Evolutionary conservation across 1,140 invertebrate species (phyloP), one percentile per base, ranked within the genome.

Genomic region (Globodera rostochiensis): DNA sequence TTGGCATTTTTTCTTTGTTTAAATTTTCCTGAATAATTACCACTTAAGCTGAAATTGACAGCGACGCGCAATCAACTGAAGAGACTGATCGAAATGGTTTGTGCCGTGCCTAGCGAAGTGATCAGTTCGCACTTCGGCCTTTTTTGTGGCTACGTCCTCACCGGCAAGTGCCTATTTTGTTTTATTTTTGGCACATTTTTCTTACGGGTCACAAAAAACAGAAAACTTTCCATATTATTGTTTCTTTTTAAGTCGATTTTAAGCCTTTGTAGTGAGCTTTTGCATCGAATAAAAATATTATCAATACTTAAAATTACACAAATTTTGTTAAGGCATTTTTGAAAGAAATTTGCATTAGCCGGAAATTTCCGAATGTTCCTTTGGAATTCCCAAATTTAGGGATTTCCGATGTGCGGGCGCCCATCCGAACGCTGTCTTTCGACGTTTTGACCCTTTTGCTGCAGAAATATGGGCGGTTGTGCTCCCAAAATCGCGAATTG

Each of bases 121-220:
- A 49, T 78, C 49, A 78, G 70, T 21, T 78, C 77, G n/a, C 64
- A 78, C 45, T 78, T 78, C 66, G 64, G 19, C 49, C 36, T 78
- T 25, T 78, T 78, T 25, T 64, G 47, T 47, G 46, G 49, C 66
- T 78, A 50, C 70, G 45, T 78, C 9, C 64, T 78, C 25, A 69
- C 69, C 13, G 69, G 69, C 36, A 64, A 64, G 19, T 64, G 57
- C 0, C 53, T 6, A 64, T 19, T n/a, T 19, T 64, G 13, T 60
- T 60, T 60, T 60, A 1, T 13, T 53, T 3, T 53, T 53, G 8
- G 13, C 50, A 53, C 50, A 53, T 13, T n/a, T n/a, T 9, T 9
- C 8, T n/a, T n/a, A 53, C 13, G 50, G 13, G 13, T 53, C 8
- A 53, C 57, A 15, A 19, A 4, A 60, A 60, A 60, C 0, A 0